Conservation (phyloP, 2,113 vertebrate species). For the Ondatra zibethicus region DNA sequence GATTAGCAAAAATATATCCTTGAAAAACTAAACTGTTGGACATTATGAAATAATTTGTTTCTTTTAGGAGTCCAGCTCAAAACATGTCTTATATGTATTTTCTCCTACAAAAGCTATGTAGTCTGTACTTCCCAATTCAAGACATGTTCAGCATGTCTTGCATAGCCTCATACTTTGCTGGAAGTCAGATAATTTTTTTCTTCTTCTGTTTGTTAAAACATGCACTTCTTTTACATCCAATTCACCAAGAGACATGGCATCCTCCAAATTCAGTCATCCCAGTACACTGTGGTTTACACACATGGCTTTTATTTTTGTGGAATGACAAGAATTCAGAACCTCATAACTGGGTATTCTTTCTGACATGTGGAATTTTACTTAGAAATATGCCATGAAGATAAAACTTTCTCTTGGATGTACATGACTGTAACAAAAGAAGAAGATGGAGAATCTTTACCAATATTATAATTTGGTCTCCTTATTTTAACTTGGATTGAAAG, state of each 20-base stretch:
- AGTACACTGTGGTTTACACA: conserved; percentile 14
- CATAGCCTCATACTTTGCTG: background rate
- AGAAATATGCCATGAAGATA: conserved; percentile 7
- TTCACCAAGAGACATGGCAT: background rate
- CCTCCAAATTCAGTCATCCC: background rate
- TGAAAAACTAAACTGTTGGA: background rate
- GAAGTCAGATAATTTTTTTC: background rate
- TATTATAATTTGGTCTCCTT: conserved; percentile 61
- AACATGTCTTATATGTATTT: background rate
- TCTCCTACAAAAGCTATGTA: background rate
- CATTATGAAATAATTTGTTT: background rate
- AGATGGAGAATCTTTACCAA: conserved; percentile 58
- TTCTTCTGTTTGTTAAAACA: background rate
- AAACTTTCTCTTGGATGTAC: conserved; percentile 29
- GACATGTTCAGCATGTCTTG: background rate
- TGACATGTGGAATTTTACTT: conserved; percentile 61
- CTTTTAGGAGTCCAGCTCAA: background rate
- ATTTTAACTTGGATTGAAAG: conserved; percentile 47
- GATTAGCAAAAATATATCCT: background rate
- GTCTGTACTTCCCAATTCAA: background rate
- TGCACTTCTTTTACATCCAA: background rate
- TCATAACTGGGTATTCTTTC: conserved; percentile 59
- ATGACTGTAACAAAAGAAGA: conserved; percentile 50
- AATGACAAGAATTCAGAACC: conserved; percentile 35
- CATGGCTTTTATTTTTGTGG: background rate